A percentile compares a stretch with the other conserved stretches of the same genome.
Conservation (phyloP, 23 tunicate genomes). For the Clavelina lepadiformis region DNA sequence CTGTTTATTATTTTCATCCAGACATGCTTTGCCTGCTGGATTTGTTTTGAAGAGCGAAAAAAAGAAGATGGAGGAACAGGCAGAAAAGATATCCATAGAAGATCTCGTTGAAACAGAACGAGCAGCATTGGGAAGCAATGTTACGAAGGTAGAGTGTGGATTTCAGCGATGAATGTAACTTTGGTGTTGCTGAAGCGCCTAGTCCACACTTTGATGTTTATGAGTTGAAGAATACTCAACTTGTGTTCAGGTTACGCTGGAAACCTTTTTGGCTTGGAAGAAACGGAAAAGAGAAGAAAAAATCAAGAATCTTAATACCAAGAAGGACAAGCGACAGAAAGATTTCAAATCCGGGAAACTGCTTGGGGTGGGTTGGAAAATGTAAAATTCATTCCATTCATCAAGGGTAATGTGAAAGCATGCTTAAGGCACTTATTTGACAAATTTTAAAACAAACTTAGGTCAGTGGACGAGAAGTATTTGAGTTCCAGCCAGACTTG, state of each 20-base stretch:
- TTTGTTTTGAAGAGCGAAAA: slow-evolving; percentile 81
- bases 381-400: too few relatives aligned
- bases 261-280: slow-evolving; percentile 89
- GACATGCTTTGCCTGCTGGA: slow-evolving; percentile 96
- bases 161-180: neutral
- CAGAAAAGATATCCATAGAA: slow-evolving; percentile 85
- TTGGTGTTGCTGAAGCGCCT: neutral
- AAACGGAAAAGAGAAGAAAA: slow-evolving; percentile 86
- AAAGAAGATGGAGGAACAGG: slow-evolving; percentile 91
- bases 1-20: slow-evolving; percentile 1
- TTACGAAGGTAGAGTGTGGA: slow-evolving; percentile 49
- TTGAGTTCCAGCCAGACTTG: slow-evolving; percentile 87
- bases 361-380: slow-evolving; percentile 42
- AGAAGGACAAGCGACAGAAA: slow-evolving; percentile 68
- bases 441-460: too few relatives aligned
- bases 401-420: too few relatives aligned
- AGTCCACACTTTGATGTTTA: neutral
- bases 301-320: slow-evolving; percentile 54
- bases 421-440: too few relatives aligned
- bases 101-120: slow-evolving; percentile 94
- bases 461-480: slow-evolving; percentile 94
- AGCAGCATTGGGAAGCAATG: slow-evolving; percentile 92
- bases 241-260: slow-evolving; percentile 69
- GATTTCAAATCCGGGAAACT: slow-evolving; percentile 75
- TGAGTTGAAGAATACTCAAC: neutral